Evolutionary conservation across 1,140 invertebrate genomes (phyloP).

Genomic region (Saccostrea glomerata): DNA sequence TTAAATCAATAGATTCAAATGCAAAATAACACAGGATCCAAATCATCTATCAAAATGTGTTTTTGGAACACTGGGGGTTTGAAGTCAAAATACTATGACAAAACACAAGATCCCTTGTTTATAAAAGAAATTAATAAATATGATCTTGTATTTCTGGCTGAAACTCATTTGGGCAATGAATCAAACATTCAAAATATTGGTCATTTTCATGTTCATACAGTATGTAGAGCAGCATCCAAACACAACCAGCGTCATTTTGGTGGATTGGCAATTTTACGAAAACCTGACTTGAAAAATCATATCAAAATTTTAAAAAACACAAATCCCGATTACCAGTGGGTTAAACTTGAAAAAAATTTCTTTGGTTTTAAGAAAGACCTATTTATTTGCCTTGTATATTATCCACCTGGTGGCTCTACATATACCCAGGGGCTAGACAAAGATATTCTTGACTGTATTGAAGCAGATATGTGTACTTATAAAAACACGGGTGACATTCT

Average conservation of each 20-base stretch:
- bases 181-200: slow-evolving; percentile 49
- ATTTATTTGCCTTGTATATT: not conserved
- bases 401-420: not conserved
- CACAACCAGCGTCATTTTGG: too few relatives aligned
- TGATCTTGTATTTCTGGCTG: slow-evolving; percentile 1
- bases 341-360: slow-evolving; percentile 21
- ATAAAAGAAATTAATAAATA: not conserved
- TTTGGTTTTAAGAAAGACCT: not conserved
- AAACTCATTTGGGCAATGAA: slow-evolving; percentile 17
- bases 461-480: slow-evolving; percentile 7
- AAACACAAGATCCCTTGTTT: not conserved
- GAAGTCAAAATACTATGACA: not conserved
- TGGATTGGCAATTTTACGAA: slow-evolving; percentile 27
- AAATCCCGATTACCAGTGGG: not conserved
- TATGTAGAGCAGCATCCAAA: too few relatives aligned
- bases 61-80: slow-evolving; percentile 11
- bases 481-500: not conserved
- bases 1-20: too few relatives aligned
- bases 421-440: not conserved
- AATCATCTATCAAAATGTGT: not conserved
- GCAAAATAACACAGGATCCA: too few relatives aligned
- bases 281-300: slow-evolving; percentile 5
- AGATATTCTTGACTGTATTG: slow-evolving; percentile 12
- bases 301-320: slow-evolving; percentile 8
- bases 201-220: slow-evolving; percentile 48